A percentile compares a stretch with the other conserved stretches of the same genome.
These are phyloP conservation scores for Megaceryle alcyon DNA, from an alignment of 2,797 vertebrate genomes.

Conservation along the genomic window DNA sequence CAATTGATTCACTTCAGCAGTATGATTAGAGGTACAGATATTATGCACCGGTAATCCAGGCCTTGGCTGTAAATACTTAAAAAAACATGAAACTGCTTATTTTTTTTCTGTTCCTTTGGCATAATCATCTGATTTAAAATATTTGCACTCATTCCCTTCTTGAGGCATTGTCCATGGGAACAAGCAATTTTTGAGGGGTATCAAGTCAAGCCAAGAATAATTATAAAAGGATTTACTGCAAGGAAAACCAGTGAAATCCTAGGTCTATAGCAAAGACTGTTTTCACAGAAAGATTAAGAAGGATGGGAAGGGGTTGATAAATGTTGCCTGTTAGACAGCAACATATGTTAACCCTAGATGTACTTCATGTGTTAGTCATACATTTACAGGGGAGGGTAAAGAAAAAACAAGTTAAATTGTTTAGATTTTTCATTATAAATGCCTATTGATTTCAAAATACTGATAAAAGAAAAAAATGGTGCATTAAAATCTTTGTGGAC, in stretches of 20 bases:
- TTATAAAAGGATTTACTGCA: conserved; percentile 18
- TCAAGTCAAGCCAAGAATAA: neutral
- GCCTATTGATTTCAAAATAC: neutral
- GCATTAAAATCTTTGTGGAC: neutral
- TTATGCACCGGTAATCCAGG: neutral
- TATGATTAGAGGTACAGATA: neutral
- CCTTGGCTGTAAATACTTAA: neutral
- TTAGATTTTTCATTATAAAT: neutral
- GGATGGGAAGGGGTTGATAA: neutral
- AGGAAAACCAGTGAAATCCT: neutral
- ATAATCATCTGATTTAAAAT: conserved; percentile 28
- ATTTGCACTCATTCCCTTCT: neutral
- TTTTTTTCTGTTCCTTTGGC: neutral
- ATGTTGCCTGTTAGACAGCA: neutral
- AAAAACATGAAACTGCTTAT: neutral
- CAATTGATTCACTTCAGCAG: neutral
- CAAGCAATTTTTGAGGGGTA: neutral
- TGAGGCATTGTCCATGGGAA: neutral
- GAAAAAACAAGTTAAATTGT: neutral
- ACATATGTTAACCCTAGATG: neutral
- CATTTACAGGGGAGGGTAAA: neutral
- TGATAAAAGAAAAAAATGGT: neutral
- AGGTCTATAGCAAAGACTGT: neutral
- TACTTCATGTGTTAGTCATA: neutral
- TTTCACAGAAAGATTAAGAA: conserved; percentile 4